Base-by-base conservation (phyloP, 30 jellyfish, hydroid and myxozoan genomes). In the Nemopilema nomurai region DNA sequence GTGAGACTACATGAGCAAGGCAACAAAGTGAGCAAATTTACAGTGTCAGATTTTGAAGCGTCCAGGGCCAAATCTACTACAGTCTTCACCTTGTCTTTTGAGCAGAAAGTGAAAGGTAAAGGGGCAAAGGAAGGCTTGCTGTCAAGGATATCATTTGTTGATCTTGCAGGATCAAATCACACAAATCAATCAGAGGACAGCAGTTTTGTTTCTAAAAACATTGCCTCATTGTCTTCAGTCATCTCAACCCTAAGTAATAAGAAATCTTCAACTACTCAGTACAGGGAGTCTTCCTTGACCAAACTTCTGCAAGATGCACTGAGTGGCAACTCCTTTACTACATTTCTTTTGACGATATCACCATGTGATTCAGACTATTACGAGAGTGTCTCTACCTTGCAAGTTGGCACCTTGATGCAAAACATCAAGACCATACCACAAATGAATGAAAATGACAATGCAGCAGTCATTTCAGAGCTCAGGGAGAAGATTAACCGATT, bases 1-100 rank as follows among this genome's bases (percentile, higher is more conserved):
- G 71, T 82, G 13, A 33, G 98, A 62, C 91, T 91, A 4, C 93
- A 91, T 63, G 98, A 91, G 25, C 98, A 91, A 68, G 98, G 98
- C 25, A 79, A 62, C 68, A 81, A 96, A 71, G 93, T 91, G 33
- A 85, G 91, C 86, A 91, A 91, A 31, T 87, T 86, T 66, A 86
- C 96, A 18, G 89, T 89, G 16, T 81, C 91, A 16, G 89, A 89
- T 65, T 80, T 65, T 71, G 75, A 89, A 65, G 26, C 88, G 0
- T 62, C 91, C 25, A 23, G 81, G 26, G 88, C 89, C 76, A 90
- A 86, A 33, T 82, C 97, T 13, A 83, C 83, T 51, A 84, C 97
- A 49, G 85, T 91, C 1, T 91, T 91, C 62, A 84, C 92, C 16
- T 72, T 91, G 18, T 63, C 82, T 16, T 76, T 91, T 87, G 98